Conservation (phyloP, 2,113 vertebrate species). For the Nematolebias whitei region DNA sequence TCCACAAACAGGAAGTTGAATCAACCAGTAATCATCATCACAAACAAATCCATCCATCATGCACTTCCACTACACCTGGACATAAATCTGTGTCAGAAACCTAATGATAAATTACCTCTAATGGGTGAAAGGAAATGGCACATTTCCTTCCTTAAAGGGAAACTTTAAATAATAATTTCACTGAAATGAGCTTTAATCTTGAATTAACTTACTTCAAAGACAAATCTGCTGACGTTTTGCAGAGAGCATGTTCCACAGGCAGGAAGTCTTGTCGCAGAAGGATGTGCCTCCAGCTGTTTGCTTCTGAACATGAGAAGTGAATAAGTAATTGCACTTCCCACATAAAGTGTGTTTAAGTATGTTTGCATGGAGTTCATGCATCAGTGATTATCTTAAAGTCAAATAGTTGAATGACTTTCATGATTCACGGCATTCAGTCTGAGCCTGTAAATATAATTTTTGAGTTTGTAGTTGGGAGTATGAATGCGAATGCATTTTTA, state of each 20-base stretch:
- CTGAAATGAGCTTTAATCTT: constrained; percentile 5
- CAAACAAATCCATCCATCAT: neutral
- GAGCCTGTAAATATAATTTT: constrained; percentile 18
- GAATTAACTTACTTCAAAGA: constrained; percentile 6
- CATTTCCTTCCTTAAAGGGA: neutral
- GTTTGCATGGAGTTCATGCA: constrained; percentile 16
- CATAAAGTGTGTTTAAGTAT: constrained; percentile 15
- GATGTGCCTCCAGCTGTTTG: constrained; percentile 30
- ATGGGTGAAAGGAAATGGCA: constrained; percentile 2
- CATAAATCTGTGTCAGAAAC: neutral
- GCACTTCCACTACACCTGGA: neutral
- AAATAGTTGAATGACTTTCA: constrained; percentile 9
- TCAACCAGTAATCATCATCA: neutral
- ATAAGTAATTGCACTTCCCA: constrained; percentile 19
- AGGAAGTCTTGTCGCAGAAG: constrained; percentile 3
- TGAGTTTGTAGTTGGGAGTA: constrained; percentile 1
- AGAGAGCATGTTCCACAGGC: neutral
- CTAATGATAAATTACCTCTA: neutral
- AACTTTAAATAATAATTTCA: constrained; percentile 2
- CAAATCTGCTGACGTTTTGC: constrained; percentile 24
- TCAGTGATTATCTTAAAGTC: neutral
- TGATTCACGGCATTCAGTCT: neutral
- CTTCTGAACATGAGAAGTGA: constrained; percentile 29
- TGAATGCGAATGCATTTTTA: neutral
- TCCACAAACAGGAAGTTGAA: no score